phyloP scores from a whole-genome alignment of 2,113 vertebrate species.

The Periophthalmodon schlosseri region DNA sequence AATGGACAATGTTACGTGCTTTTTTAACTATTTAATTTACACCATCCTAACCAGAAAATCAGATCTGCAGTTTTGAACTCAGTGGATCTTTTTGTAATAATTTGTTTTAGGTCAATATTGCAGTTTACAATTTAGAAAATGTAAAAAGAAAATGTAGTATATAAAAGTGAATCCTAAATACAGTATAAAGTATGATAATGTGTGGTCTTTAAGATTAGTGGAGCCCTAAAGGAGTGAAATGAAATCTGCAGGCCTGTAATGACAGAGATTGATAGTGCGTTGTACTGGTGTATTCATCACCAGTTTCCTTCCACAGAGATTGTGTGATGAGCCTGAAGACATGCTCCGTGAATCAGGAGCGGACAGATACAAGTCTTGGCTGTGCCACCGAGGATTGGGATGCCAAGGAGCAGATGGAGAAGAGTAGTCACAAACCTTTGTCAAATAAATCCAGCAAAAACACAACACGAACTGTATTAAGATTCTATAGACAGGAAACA shows the following conservation, averaged over 20 bases:
- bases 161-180: neutral
- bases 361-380: slow-evolving; percentile 16
- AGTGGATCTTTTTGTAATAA: neutral
- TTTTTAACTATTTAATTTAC: no score
- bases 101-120: neutral
- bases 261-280: slow-evolving; percentile 60
- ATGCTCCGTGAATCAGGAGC: slow-evolving; percentile 49
- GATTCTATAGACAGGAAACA: neutral
- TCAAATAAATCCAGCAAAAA: neutral
- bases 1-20: no score
- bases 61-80: neutral
- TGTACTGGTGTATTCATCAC: slow-evolving; percentile 52
- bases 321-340: slow-evolving; percentile 42
- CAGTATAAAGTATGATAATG: neutral
- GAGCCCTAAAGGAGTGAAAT: slow-evolving; percentile 29
- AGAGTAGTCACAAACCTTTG: slow-evolving; percentile 1
- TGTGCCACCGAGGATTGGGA: slow-evolving; percentile 38
- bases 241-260: slow-evolving; percentile 43
- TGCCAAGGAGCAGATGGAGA: slow-evolving; percentile 11
- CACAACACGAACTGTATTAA: neutral
- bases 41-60: no score
- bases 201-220: neutral
- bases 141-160: neutral
- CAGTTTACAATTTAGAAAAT: neutral
- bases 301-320: slow-evolving; percentile 58